Evolutionary conservation across 2,113 vertebrate species (phyloP), one percentile per base, ranked within the genome.

Genomic region (Anguilla rostrata): DNA sequence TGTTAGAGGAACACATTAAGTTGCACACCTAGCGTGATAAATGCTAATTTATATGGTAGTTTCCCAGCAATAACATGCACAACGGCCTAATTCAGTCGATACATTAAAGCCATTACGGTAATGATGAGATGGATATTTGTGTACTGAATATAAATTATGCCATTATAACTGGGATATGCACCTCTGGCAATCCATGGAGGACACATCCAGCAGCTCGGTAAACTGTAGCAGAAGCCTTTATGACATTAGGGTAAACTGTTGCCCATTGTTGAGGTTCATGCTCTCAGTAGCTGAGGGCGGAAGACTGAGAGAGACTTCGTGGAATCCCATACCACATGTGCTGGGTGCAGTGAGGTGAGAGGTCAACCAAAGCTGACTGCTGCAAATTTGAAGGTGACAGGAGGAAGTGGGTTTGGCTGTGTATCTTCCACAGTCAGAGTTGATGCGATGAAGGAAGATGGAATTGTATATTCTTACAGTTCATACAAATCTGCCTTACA

Each of bases 301-400:
- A 75, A 75, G 71, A 8, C 20, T 34, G 75, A 40, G 22, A 86
- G 53, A 63, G 39, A 26, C 83, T 84, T 84, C 12, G 39, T 14
- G 82, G 49, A 29, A 80, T 86, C 57, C 88, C 79, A 78, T 66
- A 91, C 88, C 90, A 90, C 90, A 91, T 85, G 56, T 81, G 86
- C 92, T 66, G 81, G 87, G 83, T 88, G 84, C 20, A 79, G 43
- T 84, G 86, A 91, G 92, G 82, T 90, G 78, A 83, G 81, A 82
- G 89, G 63, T 86, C 66, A 87, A 90, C 91, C 88, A 92, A 14
- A 85, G 92, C 92, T 92, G 92, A 94, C 89, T 89, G 86, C 89
- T 91, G 92, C 92, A 93, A 87, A 90, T 92, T 88, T 87, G 91
- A 92, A 18, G 91, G 88, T 92, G 92, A 93, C 92, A 92, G 91